Evolutionary conservation across 1,140 invertebrate genomes (phyloP), one percentile per base, ranked within the genome.

Genomic region (Drosophila leontia): DNA sequence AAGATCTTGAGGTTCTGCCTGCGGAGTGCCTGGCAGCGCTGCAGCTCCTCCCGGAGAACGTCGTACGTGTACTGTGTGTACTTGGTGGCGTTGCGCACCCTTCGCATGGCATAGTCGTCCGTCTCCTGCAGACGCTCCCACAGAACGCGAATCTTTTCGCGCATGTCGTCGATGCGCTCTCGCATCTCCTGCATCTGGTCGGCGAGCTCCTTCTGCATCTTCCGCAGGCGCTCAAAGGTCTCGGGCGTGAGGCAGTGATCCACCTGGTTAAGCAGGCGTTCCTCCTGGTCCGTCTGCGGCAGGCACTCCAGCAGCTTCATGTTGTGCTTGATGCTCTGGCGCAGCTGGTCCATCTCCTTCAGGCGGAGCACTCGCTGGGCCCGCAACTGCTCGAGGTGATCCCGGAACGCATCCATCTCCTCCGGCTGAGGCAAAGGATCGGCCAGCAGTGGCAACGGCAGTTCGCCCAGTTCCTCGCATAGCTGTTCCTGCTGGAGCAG

Each of bases 21-120:
- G 57, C 95, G 95, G 12, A 95, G 92, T 45, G 93, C 85, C 84
- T 96, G 95, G 82, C 95, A 96, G 17, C 94, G 92, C 23, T 94
- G 91, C 34, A 96, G 93, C 93, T 96, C 96, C 34, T 92, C 80
- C 57, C 94, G 85, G 7, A 96, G 92, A n/a, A 93, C 93, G 75
- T 93, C 91, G 61, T 95, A 91, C 12, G 94, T 94, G 17, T 83
- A 75, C 17, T 92, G 71, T 48, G 93, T 94, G 59, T 93, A 93
- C 1, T 45, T 42, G 26, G 3, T 26, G 26, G 70, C 68, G 0
- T 75, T 50, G 0, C 63, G 47, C n/a, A 88, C 82, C 12, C 61
- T 60, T 0, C 47, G 63, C 67, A 72, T 85, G 3, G 42, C 50
- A 17, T 45, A 57, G 12, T 90, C 86, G 26, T 26, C 5, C 26